Percentiles rank a stretch among this genome's conserved stretches.
phyloP scores from a whole-genome alignment of 2,113 vertebrate species.

The Cettia cetti region DNA sequence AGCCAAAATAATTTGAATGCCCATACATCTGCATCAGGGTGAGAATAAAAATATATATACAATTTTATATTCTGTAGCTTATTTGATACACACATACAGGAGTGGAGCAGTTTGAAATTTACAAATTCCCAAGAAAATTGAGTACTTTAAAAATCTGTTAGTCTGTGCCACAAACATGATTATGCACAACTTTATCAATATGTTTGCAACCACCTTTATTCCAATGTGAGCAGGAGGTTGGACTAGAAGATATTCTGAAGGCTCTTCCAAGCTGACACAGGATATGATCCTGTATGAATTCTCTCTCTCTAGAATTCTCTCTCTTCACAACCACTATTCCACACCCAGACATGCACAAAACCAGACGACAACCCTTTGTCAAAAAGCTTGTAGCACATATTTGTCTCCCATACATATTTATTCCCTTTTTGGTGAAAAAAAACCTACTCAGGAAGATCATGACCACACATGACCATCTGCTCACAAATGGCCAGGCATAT shows the following conservation, averaged over 20 bases:
- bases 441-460: background rate
- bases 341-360: background rate
- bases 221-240: background rate
- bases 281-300: background rate
- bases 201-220: background rate
- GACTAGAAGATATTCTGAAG: background rate
- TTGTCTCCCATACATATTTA: background rate
- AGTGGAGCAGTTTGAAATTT: background rate
- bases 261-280: background rate
- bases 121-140: background rate
- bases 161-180: background rate
- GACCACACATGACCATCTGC: background rate
- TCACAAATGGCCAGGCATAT: background rate
- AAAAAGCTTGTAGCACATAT: background rate
- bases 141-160: background rate
- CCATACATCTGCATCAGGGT: background rate
- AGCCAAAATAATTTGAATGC: background rate
- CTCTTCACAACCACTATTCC: background rate
- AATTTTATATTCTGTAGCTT: background rate
- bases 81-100: background rate
- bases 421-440: background rate
- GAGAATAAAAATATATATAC: background rate
- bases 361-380: background rate
- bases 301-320: background rate
- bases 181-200: background rate